Evolutionary conservation across 2,888 invertebrate genomes (phyloP), one percentile per base, ranked within the genome.

Genomic region (Cerastoderma edule): DNA sequence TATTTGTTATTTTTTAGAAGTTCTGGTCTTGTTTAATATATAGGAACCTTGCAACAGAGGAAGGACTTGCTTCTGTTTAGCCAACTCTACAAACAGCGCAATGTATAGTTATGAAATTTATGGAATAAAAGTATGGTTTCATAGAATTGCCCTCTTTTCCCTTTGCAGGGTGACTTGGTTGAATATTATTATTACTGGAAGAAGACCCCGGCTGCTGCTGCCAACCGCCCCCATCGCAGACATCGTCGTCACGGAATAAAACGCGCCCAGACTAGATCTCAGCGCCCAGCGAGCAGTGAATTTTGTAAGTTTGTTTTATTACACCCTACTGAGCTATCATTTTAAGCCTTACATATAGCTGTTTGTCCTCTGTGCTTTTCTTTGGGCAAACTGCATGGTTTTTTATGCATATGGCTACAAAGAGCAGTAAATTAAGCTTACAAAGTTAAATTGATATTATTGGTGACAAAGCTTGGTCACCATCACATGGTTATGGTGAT

Each of bases 161-260:
- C 70, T 35, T 91, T 91, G 19, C 91, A 96, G 96, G 96, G 98
- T 71, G 99, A 99, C 93, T 94, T 99, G 91, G 98, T 99, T 69
- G 98, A 99, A 93, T 99, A 97, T 94, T 99, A 99, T 94, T 99
- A 99, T 94, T 95, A 98, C 91, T 99, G 99, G 99, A 99, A 99
- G 94, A 99, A 99, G 94, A 98, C 99, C 48, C 98, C 99, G 27
- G 98, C 98, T 89, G 99, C 99, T 80, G 97, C 97, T 93, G 98
- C 97, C 92, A 98, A 98, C 93, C 95, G 99, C 87, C 98, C 98
- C 32, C 98, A 98, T 92, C 95, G 98, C 84, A 95, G 98, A 91
- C 91, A 87, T 78, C 85, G 90, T 44, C 78, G 88, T 68, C 87
- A 87, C 75, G 86, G 84, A 48, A 87, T 87, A 28, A 89, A 88